phyloP scores from a whole-genome alignment of 2,888 invertebrate genomes.

The Pseudanteris insignis region DNA sequence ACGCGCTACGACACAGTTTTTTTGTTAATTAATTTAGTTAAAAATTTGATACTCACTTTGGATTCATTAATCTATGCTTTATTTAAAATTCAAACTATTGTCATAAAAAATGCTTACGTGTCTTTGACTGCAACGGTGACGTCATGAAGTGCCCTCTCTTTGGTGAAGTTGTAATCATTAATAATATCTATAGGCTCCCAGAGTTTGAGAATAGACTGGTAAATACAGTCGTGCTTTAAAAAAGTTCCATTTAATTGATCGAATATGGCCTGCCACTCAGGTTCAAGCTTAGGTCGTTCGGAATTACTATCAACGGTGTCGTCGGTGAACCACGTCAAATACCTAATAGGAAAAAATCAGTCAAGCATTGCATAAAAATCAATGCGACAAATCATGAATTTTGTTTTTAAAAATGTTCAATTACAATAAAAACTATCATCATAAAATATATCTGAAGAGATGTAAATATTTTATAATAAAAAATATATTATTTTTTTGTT shows the following conservation, averaged over 20 bases:
- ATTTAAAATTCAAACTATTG: neutral
- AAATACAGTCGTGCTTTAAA: conserved; percentile 56
- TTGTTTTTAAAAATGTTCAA: no score
- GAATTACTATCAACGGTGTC: conserved; percentile 35
- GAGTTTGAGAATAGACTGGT: conserved; percentile 59
- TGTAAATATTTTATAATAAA: no score
- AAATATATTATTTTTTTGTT: no score
- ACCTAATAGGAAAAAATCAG: conserved; percentile 48
- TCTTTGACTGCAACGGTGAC: conserved; percentile 53
- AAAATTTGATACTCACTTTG: no score
- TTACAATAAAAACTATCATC: no score
- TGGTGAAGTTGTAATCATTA: conserved; percentile 49
- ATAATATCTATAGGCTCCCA: conserved; percentile 51
- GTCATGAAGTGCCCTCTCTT: conserved; percentile 51
- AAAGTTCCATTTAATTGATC: conserved; percentile 49
- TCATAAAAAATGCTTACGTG: conserved; percentile 54
- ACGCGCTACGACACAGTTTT: no score
- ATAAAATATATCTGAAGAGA: no score
- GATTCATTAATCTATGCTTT: neutral
- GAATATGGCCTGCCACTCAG: conserved; percentile 47
- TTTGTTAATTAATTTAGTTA: no score
- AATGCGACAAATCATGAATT: neutral
- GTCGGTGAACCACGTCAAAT: conserved; percentile 59
- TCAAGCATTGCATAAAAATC: no score
- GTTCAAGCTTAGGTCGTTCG: conserved; percentile 18